These are phyloP conservation scores for Dissostichus mawsoni DNA, from an alignment of 2,113 vertebrate genomes.

Conservation along the genomic window DNA sequence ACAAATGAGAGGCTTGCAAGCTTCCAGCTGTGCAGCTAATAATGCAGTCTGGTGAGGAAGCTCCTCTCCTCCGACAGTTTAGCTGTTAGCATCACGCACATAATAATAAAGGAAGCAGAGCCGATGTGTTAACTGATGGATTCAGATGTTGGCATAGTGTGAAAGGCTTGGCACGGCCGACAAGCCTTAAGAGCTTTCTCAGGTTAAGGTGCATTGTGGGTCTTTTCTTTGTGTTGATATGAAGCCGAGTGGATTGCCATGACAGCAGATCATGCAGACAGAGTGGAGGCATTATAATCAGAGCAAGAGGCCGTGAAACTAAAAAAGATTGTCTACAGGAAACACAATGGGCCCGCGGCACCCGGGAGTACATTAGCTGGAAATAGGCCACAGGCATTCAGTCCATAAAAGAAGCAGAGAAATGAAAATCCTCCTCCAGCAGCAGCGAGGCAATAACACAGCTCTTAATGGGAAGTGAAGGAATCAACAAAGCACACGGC, in stretches of 20 bases:
- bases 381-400: slow-evolving; percentile 75
- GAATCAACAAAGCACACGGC: slow-evolving; percentile 69
- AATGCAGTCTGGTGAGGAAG: slow-evolving; percentile 70
- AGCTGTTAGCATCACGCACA: slow-evolving; percentile 61
- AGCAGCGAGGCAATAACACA: slow-evolving; percentile 53
- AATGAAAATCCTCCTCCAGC: slow-evolving; percentile 71
- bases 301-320: slow-evolving; percentile 69
- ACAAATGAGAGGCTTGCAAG: slow-evolving; percentile 75
- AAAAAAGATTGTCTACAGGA: slow-evolving; percentile 72
- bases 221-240: slow-evolving; percentile 60
- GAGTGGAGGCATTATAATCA: slow-evolving; percentile 61
- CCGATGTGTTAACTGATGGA: slow-evolving; percentile 59
- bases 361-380: slow-evolving; percentile 72
- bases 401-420: slow-evolving; percentile 68
- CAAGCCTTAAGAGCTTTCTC: slow-evolving; percentile 58
- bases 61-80: slow-evolving; percentile 71
- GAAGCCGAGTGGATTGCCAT: slow-evolving; percentile 57
- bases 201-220: slow-evolving; percentile 61
- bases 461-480: slow-evolving; percentile 74
- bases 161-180: slow-evolving; percentile 58
- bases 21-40: slow-evolving; percentile 78
- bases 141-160: slow-evolving; percentile 49
- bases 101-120: slow-evolving; percentile 52
- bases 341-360: slow-evolving; percentile 67
- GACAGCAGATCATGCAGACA: slow-evolving; percentile 66